Conservation (phyloP, 2,113 vertebrate species). For the Gadus macrocephalus region DNA sequence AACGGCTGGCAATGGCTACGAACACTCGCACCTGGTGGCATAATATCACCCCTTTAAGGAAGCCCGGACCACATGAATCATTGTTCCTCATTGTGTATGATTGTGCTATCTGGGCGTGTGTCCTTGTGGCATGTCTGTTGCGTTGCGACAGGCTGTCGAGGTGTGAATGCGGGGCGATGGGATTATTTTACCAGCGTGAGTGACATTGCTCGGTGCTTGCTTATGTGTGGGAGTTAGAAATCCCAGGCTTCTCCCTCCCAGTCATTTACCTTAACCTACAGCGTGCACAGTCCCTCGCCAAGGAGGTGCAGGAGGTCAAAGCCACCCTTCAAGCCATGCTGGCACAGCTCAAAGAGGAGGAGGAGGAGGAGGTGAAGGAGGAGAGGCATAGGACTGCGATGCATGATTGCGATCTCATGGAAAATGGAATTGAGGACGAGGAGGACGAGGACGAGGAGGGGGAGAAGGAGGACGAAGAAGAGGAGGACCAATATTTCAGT, state of each 20-base stretch:
- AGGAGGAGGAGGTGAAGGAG: conserved; percentile 36
- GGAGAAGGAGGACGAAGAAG: conserved; percentile 48
- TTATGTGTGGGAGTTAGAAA: too few relatives aligned
- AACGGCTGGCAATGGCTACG: too few relatives aligned
- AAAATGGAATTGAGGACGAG: conserved; percentile 46
- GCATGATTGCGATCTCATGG: conserved; percentile 48
- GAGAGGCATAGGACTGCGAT: conserved; percentile 47
- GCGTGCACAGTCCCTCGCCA: conserved; percentile 76
- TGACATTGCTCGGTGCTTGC: too few relatives aligned
- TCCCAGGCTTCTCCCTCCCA: conserved; percentile 6
- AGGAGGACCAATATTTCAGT: conserved; percentile 73
- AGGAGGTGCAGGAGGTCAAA: conserved; percentile 85
- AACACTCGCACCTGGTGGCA: too few relatives aligned
- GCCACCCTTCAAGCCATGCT: conserved; percentile 67
- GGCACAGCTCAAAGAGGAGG: conserved; percentile 65
- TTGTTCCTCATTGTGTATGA: too few relatives aligned
- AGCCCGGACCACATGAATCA: too few relatives aligned
- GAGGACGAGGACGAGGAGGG: conserved; percentile 60
- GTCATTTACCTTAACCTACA: conserved; percentile 70
- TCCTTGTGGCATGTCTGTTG: too few relatives aligned
- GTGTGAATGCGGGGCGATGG: too few relatives aligned
- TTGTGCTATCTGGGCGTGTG: too few relatives aligned
- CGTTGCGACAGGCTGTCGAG: neutral
- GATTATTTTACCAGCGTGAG: too few relatives aligned
- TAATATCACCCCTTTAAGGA: too few relatives aligned